phyloP scores from a whole-genome alignment of 2,113 vertebrate genomes.

The Ophthalmolycus amberensis region DNA sequence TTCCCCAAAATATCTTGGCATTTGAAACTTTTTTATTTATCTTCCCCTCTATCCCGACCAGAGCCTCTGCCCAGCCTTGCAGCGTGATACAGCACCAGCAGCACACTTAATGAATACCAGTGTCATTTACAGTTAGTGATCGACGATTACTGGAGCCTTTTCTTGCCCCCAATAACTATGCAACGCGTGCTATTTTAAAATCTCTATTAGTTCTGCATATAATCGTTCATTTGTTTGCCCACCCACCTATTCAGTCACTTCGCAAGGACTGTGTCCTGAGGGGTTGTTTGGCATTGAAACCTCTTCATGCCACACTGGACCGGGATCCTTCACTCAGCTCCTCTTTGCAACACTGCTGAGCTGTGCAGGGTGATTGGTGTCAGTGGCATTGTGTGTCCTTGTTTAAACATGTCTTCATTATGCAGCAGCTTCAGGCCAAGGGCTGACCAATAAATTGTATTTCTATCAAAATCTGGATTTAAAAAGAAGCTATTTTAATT shows the following conservation, averaged over 20 bases:
- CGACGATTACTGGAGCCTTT: background rate
- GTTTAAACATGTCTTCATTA: constrained; percentile 8
- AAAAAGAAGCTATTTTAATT: constrained; percentile 1
- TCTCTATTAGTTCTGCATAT: background rate
- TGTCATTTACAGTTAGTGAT: background rate
- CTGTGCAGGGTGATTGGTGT: constrained; percentile 8
- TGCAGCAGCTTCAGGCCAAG: background rate
- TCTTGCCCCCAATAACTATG: background rate
- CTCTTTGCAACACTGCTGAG: constrained; percentile 23
- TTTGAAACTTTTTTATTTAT: constrained; percentile 39
- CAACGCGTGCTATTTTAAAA: background rate
- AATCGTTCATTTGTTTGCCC: constrained; percentile 3
- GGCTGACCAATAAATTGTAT: background rate
- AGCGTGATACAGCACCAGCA: constrained; percentile 12
- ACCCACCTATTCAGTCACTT: background rate
- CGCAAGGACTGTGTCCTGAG: background rate
- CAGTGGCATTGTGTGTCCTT: constrained; percentile 5
- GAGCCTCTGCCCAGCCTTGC: constrained; percentile 7
- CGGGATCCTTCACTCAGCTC: background rate
- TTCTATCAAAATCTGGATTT: background rate
- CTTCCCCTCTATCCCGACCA: constrained; percentile 16
- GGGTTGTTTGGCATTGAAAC: constrained; percentile 25
- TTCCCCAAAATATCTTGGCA: constrained; percentile 15
- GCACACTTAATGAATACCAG: background rate
- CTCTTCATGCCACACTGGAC: constrained; percentile 16